Evolutionary conservation across 2,888 invertebrate species (phyloP).

Genomic region (Atethmia centrago): DNA sequence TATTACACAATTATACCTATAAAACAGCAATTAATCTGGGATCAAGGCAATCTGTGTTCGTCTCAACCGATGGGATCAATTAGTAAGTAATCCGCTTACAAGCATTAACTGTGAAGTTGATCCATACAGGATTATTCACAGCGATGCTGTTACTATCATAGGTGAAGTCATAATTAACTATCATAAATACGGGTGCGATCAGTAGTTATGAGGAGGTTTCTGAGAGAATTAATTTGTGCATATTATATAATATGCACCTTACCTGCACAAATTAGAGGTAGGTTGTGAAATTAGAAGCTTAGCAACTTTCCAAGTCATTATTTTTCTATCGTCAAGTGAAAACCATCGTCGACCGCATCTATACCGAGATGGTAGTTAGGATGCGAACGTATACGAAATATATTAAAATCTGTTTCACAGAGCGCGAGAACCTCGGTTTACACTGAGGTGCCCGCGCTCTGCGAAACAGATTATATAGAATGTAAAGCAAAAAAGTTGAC

Average conservation of each 20-base stretch:
- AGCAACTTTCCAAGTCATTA: neutral
- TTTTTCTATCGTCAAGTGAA: neutral
- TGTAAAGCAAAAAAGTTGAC: no score
- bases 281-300: neutral
- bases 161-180: constrained; percentile 49
- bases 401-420: neutral
- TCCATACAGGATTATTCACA: constrained; percentile 47
- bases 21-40: constrained; percentile 56
- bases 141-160: constrained; percentile 24
- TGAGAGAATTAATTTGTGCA: neutral
- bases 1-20: constrained; percentile 32
- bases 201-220: neutral
- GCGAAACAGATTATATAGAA: no score
- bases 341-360: neutral
- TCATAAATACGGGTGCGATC: neutral
- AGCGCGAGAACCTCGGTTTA: no score
- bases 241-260: neutral
- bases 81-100: constrained; percentile 65
- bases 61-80: constrained; percentile 61
- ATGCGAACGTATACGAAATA: neutral
- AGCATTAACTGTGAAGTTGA: constrained; percentile 42
- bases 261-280: no score
- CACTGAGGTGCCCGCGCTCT: no score
- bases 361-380: neutral
- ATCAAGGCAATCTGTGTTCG: constrained; percentile 53